phyloP scores from a whole-genome alignment of 1,140 invertebrate species.

The Drosophila takahashii region DNA sequence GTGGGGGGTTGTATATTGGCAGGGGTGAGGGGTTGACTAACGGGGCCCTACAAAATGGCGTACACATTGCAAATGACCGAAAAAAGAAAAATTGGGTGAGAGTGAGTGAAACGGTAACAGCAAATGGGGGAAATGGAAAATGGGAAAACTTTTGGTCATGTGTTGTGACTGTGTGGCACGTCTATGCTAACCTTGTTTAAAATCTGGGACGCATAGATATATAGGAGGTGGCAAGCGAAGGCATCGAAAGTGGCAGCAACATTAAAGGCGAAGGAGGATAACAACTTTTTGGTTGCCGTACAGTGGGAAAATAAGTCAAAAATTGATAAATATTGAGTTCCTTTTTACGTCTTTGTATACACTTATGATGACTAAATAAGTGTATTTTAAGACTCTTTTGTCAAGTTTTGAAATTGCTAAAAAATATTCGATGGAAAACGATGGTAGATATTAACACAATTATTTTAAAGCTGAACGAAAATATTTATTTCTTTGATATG shows the following conservation, averaged over 20 bases:
- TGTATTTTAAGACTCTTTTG: no score
- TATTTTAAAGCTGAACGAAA: no score
- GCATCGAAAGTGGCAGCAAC: constrained; percentile 22
- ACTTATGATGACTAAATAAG: no score
- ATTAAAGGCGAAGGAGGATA: constrained; percentile 18
- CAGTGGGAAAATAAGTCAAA: background rate
- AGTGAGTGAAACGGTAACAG: constrained; percentile 37
- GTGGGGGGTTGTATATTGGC: constrained; percentile 4
- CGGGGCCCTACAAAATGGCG: constrained; percentile 55
- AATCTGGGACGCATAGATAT: constrained; percentile 60
- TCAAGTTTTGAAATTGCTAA: no score
- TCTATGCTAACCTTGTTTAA: constrained; percentile 50
- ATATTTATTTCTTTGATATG: no score
- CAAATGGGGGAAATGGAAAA: constrained; percentile 22
- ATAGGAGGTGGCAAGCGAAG: constrained; percentile 22
- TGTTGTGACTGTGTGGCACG: constrained; percentile 20
- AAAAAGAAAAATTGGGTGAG: constrained; percentile 33
- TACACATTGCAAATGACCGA: constrained; percentile 76
- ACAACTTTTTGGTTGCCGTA: constrained; percentile 13
- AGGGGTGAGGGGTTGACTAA: constrained; percentile 16
- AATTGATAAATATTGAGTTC: background rate
- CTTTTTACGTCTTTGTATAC: no score
- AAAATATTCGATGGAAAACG: no score
- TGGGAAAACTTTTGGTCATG: constrained; percentile 50
- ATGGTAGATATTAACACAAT: no score